Base-by-base conservation (phyloP, 1,140 invertebrate species). In the Psix sp. region DNA sequence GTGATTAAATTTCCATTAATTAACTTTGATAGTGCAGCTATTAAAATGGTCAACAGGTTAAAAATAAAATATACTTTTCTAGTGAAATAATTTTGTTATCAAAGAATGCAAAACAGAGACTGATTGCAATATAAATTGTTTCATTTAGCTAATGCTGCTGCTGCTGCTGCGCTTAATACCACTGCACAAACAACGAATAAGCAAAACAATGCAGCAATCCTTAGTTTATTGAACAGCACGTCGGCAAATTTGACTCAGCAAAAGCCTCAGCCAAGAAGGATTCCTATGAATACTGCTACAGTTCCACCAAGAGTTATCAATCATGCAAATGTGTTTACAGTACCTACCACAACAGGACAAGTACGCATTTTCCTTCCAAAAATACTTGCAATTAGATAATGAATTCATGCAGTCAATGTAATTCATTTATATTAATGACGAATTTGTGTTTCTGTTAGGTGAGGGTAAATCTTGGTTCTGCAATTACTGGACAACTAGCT, bases 171-270 rank as follows among this genome's bases (percentile, higher is more conserved):
- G 71, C 84, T 86, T 63, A 88, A 87, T 18, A 88, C 84, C 38
- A 88, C 83, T 33, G 80, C 86, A 36, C 80, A 89, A 86, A 74
- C 80, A 57, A 40, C 82, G 24, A 84, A 79, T 38, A 85, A 85
- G 45, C 80, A 81, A 26, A 89, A 82, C 74, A 93, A 93, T 79
- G 89, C 92, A 7, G 92, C 92, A 7, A 93, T 93, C 76, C 86
- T 93, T 52, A 93, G 92, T 84, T 78, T 93, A 62, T 81, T 94
- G 56, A 93, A 93, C 77, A 93, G 92, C 77, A 91, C 90, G 35
- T 91, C 92, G 31, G 92, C 91, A 6, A 89, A 87, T 79, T 76
- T 86, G 48, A 63, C 78, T 31, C 86, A 83, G 46, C 84, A 84
- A 54, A 86, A 86, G 71, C 74, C 77, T 39, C 83, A 84, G 59